A percentile compares a stretch with the other conserved stretches of the same genome.
These are phyloP conservation scores for Poecilia picta DNA, from an alignment of 2,797 vertebrate species.

Conservation along the genomic window DNA sequence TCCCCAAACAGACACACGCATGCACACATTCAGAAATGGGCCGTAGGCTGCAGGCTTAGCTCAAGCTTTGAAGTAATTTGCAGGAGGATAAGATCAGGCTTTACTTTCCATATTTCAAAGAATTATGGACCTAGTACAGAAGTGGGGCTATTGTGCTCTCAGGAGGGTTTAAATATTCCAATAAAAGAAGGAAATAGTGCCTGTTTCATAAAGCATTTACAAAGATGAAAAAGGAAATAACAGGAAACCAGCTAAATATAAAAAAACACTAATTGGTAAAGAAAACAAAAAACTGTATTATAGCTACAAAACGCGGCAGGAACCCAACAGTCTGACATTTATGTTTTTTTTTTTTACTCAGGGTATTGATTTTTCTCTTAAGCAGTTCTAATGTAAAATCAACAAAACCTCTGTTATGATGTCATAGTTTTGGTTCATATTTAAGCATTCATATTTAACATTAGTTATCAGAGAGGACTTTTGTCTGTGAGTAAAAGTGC, in stretches of 20 bases:
- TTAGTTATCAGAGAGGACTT: neutral
- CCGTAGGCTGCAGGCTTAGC: constrained; percentile 31
- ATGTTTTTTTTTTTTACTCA: too few species aligned
- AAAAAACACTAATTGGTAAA: neutral
- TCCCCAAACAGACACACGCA: constrained; percentile 23
- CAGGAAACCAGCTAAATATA: neutral
- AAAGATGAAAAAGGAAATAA: constrained; percentile 1
- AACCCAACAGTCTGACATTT: neutral
- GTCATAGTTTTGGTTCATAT: neutral
- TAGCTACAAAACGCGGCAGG: neutral
- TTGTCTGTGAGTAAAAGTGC: neutral
- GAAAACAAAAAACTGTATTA: neutral
- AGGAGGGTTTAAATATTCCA: constrained; percentile 19
- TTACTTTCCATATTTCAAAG: constrained; percentile 55
- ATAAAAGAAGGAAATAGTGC: constrained; percentile 17
- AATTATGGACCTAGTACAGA: constrained; percentile 29
- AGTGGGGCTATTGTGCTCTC: constrained; percentile 23
- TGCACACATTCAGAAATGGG: constrained; percentile 16
- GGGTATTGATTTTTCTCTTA: too few species aligned
- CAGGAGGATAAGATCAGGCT: constrained; percentile 46
- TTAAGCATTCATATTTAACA: neutral
- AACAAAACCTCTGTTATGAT: neutral
- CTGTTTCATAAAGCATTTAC: constrained; percentile 23
- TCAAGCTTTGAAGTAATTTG: constrained; percentile 50
- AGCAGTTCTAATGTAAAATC: neutral